Percentiles rank a stretch among this genome's conserved stretches.
Conservation (phyloP, 2,888 invertebrate species). For the Pammene fasciana region DNA sequence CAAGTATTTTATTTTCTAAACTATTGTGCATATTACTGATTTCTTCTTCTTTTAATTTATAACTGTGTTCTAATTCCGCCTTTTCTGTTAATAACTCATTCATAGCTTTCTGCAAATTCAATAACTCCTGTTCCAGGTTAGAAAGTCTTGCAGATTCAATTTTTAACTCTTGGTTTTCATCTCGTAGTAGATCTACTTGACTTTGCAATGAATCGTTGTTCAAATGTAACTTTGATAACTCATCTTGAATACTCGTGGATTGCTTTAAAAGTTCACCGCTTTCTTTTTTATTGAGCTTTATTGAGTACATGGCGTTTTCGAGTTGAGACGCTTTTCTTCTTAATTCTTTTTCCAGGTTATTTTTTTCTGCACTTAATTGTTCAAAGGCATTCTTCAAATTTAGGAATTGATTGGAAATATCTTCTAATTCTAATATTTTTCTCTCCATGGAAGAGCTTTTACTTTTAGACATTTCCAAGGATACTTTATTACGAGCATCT, state of each 20-base stretch:
- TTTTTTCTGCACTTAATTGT: slow-evolving; percentile 54
- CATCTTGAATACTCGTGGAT: slow-evolving; percentile 54
- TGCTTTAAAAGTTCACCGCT: slow-evolving; percentile 56
- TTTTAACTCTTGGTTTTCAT: slow-evolving; percentile 50
- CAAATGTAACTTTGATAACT: slow-evolving; percentile 51
- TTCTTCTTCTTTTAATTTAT: slow-evolving; percentile 56
- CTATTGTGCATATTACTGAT: slow-evolving; percentile 54
- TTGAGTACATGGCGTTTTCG: slow-evolving; percentile 51
- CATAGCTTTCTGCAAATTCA: slow-evolving; percentile 49
- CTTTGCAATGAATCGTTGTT: slow-evolving; percentile 57
- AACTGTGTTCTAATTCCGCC: slow-evolving; percentile 51
- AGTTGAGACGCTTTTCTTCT: slow-evolving; percentile 53
- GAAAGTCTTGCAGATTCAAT: slow-evolving; percentile 48
- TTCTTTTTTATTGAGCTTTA: slow-evolving; percentile 56
- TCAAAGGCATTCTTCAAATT: slow-evolving; percentile 55
- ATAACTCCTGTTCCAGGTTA: slow-evolving; percentile 52
- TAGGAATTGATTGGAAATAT: slow-evolving; percentile 52
- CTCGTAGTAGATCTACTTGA: slow-evolving; percentile 48
- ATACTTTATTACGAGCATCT: slow-evolving; percentile 56
- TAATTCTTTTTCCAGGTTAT: slow-evolving; percentile 56
- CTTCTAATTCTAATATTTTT: slow-evolving; percentile 55
- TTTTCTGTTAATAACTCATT: slow-evolving; percentile 54
- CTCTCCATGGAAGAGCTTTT: slow-evolving; percentile 59
- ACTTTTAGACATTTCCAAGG: slow-evolving; percentile 56
- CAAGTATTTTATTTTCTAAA: slow-evolving; percentile 60